Percentiles rank a stretch among this genome's conserved stretches.
phyloP scores from a whole-genome alignment of 2,888 invertebrate genomes.

The Carabus problematicus region DNA sequence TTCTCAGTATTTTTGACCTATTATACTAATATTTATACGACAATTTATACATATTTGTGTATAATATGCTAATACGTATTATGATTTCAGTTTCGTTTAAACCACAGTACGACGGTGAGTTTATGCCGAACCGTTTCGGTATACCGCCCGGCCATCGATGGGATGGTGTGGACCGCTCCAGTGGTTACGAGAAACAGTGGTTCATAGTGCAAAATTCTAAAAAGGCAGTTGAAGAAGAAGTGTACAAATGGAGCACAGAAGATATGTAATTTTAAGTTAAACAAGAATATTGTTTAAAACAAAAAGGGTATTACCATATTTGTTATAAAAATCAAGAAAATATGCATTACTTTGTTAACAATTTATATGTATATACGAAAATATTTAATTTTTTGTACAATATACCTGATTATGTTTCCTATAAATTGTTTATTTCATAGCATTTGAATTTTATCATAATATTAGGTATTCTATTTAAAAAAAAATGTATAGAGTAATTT shows the following conservation, averaged over 20 bases:
- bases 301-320: too few relatives aligned
- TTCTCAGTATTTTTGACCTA: conserved; percentile 15
- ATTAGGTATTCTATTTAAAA: too few relatives aligned
- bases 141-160: conserved; percentile 94
- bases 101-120: conserved; percentile 83
- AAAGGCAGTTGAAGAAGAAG: conserved; percentile 81
- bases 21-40: conserved; percentile 23
- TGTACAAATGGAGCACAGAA: conserved; percentile 93
- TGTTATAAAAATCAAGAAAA: too few relatives aligned
- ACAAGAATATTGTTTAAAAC: too few relatives aligned
- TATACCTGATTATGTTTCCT: too few relatives aligned
- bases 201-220: conserved; percentile 79
- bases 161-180: conserved; percentile 98
- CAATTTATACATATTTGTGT: conserved; percentile 27
- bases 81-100: conserved; percentile 60
- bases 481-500: too few relatives aligned
- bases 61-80: conserved; percentile 38
- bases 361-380: too few relatives aligned
- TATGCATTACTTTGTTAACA: too few relatives aligned
- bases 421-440: too few relatives aligned
- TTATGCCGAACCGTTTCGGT: conserved; percentile 89
- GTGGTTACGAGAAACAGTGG: conserved; percentile 92
- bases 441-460: too few relatives aligned
- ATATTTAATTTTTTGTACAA: too few relatives aligned
- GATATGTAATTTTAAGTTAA: conserved; percentile 74